These are phyloP conservation scores for Drosophila yakuba DNA, from an alignment of 1,140 invertebrate genomes.

Conservation along the genomic window DNA sequence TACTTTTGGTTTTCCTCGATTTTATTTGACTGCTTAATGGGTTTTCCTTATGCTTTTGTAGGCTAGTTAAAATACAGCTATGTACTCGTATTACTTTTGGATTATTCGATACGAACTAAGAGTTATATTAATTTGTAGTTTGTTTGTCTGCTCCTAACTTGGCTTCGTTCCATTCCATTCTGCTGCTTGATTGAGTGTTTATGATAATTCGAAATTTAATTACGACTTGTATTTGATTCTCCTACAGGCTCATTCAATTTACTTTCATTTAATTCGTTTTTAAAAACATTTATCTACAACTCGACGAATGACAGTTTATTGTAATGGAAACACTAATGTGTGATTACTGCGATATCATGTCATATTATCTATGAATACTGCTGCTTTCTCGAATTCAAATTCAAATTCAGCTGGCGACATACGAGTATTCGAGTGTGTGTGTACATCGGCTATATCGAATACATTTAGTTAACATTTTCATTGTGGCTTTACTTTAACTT, in stretches of 20 bases:
- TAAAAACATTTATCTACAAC: conserved; percentile 81
- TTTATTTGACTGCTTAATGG: conserved; percentile 40
- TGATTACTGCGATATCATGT: conserved; percentile 60
- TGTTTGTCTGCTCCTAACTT: conserved; percentile 57
- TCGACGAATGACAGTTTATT: conserved; percentile 71
- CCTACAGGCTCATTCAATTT: conserved; percentile 24
- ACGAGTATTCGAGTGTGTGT: conserved; percentile 32
- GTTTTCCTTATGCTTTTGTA: conserved; percentile 50
- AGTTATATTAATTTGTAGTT: conserved; percentile 74
- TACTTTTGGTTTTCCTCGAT: neutral
- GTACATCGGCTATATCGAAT: conserved; percentile 63
- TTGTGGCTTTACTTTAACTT: conserved; percentile 36
- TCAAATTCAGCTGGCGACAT: conserved; percentile 66
- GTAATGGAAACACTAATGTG: conserved; percentile 72
- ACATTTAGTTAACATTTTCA: conserved; percentile 77
- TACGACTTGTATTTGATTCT: conserved; percentile 74
- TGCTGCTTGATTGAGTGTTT: conserved; percentile 36
- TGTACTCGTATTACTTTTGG: conserved; percentile 58
- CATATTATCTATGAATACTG: conserved; percentile 75
- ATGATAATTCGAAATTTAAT: conserved; percentile 69
- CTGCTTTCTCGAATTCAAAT: conserved; percentile 75
- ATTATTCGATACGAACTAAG: conserved; percentile 71
- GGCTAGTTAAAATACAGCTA: conserved; percentile 78
- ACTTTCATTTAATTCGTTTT: conserved; percentile 32
- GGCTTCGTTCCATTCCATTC: conserved; percentile 14